Base-by-base conservation (phyloP, 2,888 invertebrate species). In the Conistra vaccinii region DNA sequence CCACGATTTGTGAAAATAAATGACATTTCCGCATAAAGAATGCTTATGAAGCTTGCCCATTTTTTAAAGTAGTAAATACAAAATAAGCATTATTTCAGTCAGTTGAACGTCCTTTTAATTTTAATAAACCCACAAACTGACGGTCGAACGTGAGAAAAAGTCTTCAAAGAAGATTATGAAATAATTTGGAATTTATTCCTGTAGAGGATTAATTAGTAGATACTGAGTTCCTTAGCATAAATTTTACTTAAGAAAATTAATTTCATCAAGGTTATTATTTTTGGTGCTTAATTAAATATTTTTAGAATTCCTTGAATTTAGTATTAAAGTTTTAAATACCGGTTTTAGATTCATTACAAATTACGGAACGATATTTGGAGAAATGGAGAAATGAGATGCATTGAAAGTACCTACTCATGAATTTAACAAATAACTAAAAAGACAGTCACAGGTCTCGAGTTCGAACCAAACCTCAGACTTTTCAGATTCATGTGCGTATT, bases 181-280 rank as follows among this genome's bases (percentile, higher is more conserved):
- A 68, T 69, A 70, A 70, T 68, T 82, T 26, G 4, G 2, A 70
- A 81, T 60, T 58, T 60, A 62, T 62, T 70, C 29, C 42, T 45
- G 53, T 67, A 58, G 48, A 35, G n/a, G 58, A 73, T 83, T 83
- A 45, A 73, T 83, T 76, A 72, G 53, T 14, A 72, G 68, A 63
- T 45, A 62, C 70, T 29, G 60, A 73, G 45, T 69, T 61, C 51
- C 45, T 73, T 66, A 35, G 55, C 69, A 80, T 73, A 70, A 35
- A 76, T 65, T 61, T 67, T n/a, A 79, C 42, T 60, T 9, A 32
- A 39, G 58, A n/a, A 23, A 73, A 70, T 80, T 82, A 60, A 76
- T 80, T 81, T 62, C 3, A 63, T 32, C 14, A 29, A 62, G 39
- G 29, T 65, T 32, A 60, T 75, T 53, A 72, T 32, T 69, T 67